Evolutionary conservation across 2,113 vertebrate species (phyloP), one percentile per base, ranked within the genome.

Genomic region (Pungitius pungitius): DNA sequence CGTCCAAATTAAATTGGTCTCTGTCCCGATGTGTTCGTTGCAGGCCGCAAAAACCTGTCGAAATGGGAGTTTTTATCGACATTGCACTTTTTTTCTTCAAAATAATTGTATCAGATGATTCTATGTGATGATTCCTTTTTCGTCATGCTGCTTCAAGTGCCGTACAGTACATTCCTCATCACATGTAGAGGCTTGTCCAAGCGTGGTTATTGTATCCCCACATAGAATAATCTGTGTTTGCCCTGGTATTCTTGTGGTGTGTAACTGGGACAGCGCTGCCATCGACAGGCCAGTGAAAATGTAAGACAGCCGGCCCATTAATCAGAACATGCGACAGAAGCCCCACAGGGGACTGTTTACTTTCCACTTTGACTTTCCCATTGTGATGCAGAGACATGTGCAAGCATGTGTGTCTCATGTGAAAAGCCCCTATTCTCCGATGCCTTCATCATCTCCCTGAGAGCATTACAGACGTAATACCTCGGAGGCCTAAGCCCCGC

Each of bases 391-490:
- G 58, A 42, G 35, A 75, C 65, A 72, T 73, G 75, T 60, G 67
- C 1, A 30, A 2, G 15, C 15, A 17, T 43, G 47, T 51, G 47
- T 4, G n/a, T 22, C 2, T 40, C 22, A 2, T 69, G 55, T 71
- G 67, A 71, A 59, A 73, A 39, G 49, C 8, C 68, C 39, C 4
- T 3, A 5, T 30, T 73, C 54, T 26, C 33, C 58, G 1, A 35
- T 24, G 14, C 49, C 10, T 61, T 68, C 57, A 24, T 47, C 67
- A 45, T 64, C 49, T 76, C 81, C 56, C 35, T n/a, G 66, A 70
- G 81, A 84, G 77, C 61, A 76, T 80, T 87, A 72, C 26, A 76
- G 45, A 18, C 8, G 2, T 80, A 85, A 82, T 80, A 77, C 80
- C 74, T 52, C 60, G 0, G 13, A 62, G 71, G 63, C 68, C 65